Evolutionary conservation across 1,140 invertebrate genomes (phyloP), one percentile per base, ranked within the genome.

Genomic region (Pemphigus obesinymphae): DNA sequence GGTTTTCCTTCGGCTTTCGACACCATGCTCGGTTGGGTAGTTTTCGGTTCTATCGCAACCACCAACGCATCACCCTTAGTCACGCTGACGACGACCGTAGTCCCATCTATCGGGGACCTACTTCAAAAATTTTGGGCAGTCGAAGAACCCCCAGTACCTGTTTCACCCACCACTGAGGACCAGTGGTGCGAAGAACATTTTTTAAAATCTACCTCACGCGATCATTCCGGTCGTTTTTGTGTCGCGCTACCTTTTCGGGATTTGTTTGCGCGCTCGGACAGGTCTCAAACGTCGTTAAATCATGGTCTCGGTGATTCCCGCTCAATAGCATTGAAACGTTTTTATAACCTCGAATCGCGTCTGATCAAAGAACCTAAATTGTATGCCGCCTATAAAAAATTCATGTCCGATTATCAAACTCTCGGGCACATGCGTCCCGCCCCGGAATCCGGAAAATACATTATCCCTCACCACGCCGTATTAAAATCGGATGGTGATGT

Each of bases 401-500:
- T 82, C n/a, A 63, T 40, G 37, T 11, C 17, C 2, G n/a, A 45
- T 17, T 70, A 63, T 48, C 43, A 37, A 20, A 43, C 55, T n/a
- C 31, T 31, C 1, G 31, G 37, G 4, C 23, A 53, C 5, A 29
- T 17, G 43, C 15, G 34, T 13, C 13, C 13, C 6, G 17, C 63
- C 10, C 2, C n/a, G 13, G 8, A 11, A 1, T 6, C 2, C 1
- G n/a, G 45, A 2, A 15, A 13, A 2, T 82, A 82, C 10, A 34
- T 82, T 37, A 73, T 82, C 2, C 83, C 84, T 0, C 83, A 84
- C 55, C 84, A 84, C 43, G 55, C 78, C 2, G 81, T 84, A 1
- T 17, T 83, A 0, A 83, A 82, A 11, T 29, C 17, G 1, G 34
- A 63, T n/a, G 40, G 17, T 1, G 53, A 72, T 29, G 86, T 84